Conservation (phyloP, 1,140 invertebrate species). For the Apis dorsata region DNA sequence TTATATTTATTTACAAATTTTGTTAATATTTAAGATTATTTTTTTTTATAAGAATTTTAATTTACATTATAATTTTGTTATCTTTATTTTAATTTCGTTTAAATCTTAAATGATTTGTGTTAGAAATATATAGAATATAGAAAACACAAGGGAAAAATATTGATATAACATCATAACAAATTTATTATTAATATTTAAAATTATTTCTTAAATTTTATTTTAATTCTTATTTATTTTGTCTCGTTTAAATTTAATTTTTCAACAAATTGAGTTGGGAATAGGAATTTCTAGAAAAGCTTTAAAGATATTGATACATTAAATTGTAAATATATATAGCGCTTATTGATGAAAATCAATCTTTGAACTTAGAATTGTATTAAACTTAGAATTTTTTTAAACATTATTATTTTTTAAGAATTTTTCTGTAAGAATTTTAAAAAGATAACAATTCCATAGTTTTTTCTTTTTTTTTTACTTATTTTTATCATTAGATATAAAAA, state of each 20-base stretch:
- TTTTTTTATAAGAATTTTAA: not conserved
- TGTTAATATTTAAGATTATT: not conserved
- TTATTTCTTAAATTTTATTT: not conserved
- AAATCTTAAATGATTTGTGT: not conserved
- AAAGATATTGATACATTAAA: not conserved
- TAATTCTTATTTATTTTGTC: not conserved
- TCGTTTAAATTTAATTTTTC: not conserved
- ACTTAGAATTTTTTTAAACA: too few relatives aligned
- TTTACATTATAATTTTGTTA: not conserved
- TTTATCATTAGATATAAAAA: too few relatives aligned
- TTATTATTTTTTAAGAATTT: too few relatives aligned
- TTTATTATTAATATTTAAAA: not conserved
- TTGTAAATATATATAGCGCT: too few relatives aligned
- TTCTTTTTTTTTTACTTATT: too few relatives aligned
- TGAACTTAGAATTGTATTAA: too few relatives aligned
- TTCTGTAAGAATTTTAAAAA: too few relatives aligned
- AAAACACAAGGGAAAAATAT: too few relatives aligned
- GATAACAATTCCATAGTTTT: too few relatives aligned
- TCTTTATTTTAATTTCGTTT: not conserved
- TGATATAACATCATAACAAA: too few relatives aligned
- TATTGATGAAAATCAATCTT: too few relatives aligned
- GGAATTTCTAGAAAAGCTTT: not conserved
- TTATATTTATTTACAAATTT: not conserved
- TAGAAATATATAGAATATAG: too few relatives aligned
- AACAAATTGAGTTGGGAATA: not conserved